Base-by-base conservation (phyloP, 2,113 vertebrate genomes). In the Nerophis ophidion region DNA sequence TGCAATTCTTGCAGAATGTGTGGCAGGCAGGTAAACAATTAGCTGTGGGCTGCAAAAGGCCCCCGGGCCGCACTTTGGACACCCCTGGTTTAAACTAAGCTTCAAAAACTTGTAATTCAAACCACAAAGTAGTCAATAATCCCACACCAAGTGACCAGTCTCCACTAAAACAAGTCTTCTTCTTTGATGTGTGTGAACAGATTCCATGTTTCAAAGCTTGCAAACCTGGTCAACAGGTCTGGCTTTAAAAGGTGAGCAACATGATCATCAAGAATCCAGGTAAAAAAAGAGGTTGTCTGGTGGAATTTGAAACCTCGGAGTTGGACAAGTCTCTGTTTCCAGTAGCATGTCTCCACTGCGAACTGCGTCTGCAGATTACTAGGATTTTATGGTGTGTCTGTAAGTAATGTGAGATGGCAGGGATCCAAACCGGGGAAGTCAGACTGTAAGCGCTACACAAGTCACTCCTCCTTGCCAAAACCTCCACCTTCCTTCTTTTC, bases 401-500 rank as follows among this genome's bases (percentile, higher is more conserved):
- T 56, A 51, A 35, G 14, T 59, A 42, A 44, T 38, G 33, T 52
- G 47, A 16, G 36, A 36, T 77, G 76, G 74, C 75, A 46, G 48
- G 8, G 14, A 60, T 74, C 55, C 76, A 78, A 45, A 53, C 63
- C 56, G 57, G 62, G 48, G 57, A 59, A 75, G 67, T 76, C 55
- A 13, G 65, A 50, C 52, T 63, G 8, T 60, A 42, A 66, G 38
- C 19, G 57, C 49, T 55, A 78, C 60, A 72, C 12, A 45, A 68
- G 73, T 58, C 56, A 44, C 68, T 35, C 15, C 57, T 77, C 68
- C 72, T 42, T 51, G 67, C 60, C 70, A 70, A 55, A 68, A 73
- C 71, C 15, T 62, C 54, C 53, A 63, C 49, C 15, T 46, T 59
- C 45, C 35, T 26, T 2, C 48, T 48, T 51, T 51, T 57, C 70